A percentile compares a stretch with the other conserved stretches of the same genome.
Evolutionary conservation across 2,797 vertebrate genomes (phyloP).

Genomic region (Paratrypauchen microcephalus): DNA sequence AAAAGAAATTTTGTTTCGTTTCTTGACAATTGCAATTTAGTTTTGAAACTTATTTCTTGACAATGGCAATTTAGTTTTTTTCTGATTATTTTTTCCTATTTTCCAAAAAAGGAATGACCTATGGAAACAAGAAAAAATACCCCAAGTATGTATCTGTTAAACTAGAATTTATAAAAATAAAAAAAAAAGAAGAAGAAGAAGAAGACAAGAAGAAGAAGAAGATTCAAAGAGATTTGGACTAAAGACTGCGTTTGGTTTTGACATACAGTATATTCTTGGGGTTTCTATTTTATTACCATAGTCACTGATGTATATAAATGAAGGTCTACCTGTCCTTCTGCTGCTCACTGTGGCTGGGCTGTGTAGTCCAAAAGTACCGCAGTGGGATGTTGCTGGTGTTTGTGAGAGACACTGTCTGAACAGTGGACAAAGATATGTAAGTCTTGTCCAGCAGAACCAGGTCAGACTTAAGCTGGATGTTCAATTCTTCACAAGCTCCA

Average conservation of each 20-base stretch:
- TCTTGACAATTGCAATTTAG: no score
- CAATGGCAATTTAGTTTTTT: no score
- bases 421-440: conserved; percentile 77
- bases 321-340: conserved; percentile 62
- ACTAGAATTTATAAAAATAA: no score
- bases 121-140: no score
- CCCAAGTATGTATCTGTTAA: no score
- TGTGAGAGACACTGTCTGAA: conserved; percentile 71
- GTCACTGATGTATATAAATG: background rate
- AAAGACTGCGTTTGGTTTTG: background rate
- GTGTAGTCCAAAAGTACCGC: conserved; percentile 83
- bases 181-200: no score
- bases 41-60: no score
- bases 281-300: background rate
- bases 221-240: background rate
- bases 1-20: no score
- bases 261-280: background rate
- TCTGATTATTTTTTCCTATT: no score
- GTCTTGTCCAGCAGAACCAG: conserved; percentile 77
- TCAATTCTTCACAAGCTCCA: conserved; percentile 80
- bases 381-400: conserved; percentile 81
- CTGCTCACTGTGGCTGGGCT: conserved; percentile 76
- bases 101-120: no score
- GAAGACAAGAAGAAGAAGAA: no score
- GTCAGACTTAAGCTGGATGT: conserved; percentile 78